These are phyloP conservation scores for Phymastichus coffea DNA, from an alignment of 1,140 invertebrate genomes.

Conservation along the genomic window DNA sequence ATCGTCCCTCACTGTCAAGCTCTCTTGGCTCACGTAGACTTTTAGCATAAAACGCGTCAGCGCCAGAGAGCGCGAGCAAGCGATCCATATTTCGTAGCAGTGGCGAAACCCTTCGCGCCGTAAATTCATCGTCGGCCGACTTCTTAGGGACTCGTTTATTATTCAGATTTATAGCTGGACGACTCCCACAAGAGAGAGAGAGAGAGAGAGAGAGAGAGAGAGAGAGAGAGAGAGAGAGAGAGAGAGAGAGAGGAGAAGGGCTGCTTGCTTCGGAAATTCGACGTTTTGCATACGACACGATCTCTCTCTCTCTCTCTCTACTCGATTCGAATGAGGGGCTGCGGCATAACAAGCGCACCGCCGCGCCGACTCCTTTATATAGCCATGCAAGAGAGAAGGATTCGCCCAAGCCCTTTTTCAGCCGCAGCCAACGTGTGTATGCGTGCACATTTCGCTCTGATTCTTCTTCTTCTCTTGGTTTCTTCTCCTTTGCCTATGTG, in stretches of 20 bases:
- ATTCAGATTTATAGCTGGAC: conserved; percentile 58
- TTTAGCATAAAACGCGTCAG: neutral
- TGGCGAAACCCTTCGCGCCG: conserved; percentile 29
- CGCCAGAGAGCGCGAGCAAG: neutral
- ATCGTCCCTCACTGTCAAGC: neutral
- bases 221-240: too few relatives aligned
- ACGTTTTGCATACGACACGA: conserved; percentile 59
- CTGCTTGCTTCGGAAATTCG: conserved; percentile 53
- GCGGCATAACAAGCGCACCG: conserved; percentile 48
- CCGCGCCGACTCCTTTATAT: conserved; percentile 39
- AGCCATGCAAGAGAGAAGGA: conserved; percentile 38
- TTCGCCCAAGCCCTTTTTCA: too few relatives aligned
- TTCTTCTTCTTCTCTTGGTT: too few relatives aligned
- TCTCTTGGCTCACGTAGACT: neutral
- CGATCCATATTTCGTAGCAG: neutral
- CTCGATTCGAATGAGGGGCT: conserved; percentile 49
- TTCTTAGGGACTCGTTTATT: conserved; percentile 59
- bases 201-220: too few relatives aligned
- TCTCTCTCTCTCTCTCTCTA: too few relatives aligned
- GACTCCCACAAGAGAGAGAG: conserved; percentile 56
- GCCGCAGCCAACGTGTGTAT: too few relatives aligned
- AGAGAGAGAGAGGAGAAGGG: conserved; percentile 29
- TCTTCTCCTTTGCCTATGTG: conserved; percentile 7
- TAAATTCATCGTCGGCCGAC: conserved; percentile 47
- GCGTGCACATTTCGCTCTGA: too few relatives aligned